Conservation (phyloP, 2,888 invertebrate species). For the Flexamia atlantica region DNA sequence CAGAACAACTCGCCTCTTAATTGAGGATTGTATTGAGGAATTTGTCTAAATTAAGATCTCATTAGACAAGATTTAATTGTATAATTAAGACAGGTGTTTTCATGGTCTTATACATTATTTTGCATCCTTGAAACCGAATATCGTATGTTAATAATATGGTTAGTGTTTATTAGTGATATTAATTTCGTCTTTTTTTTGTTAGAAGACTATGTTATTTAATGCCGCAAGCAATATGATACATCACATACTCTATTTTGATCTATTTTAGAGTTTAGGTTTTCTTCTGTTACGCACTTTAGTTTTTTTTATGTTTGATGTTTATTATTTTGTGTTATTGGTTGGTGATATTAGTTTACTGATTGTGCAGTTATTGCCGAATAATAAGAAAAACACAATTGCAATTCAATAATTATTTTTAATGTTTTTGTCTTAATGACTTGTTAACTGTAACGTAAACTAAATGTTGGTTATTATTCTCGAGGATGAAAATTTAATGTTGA, state of each 20-base stretch:
- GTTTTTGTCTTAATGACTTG: too few species aligned
- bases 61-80: too few species aligned
- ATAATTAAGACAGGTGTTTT: too few species aligned
- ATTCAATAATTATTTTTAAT: too few species aligned
- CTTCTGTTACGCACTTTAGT: conserved; percentile 36
- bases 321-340: conserved; percentile 45
- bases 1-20: background rate
- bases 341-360: conserved; percentile 46
- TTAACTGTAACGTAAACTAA: too few species aligned
- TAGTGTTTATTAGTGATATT: conserved; percentile 47
- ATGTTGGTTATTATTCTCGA: too few species aligned
- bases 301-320: conserved; percentile 48
- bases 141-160: background rate
- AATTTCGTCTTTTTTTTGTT: conserved; percentile 13
- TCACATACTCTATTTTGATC: conserved; percentile 60
- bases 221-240: conserved; percentile 56
- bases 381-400: too few species aligned
- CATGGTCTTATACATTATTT: background rate
- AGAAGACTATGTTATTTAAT: conserved; percentile 5
- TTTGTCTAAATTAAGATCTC: background rate
- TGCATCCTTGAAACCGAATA: background rate
- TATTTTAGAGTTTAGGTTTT: conserved; percentile 54
- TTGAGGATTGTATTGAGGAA: background rate
- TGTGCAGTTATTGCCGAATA: background rate
- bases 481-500: too few species aligned